Conservation (phyloP, 2,888 invertebrate species). For the Agapetus fuscipes region DNA sequence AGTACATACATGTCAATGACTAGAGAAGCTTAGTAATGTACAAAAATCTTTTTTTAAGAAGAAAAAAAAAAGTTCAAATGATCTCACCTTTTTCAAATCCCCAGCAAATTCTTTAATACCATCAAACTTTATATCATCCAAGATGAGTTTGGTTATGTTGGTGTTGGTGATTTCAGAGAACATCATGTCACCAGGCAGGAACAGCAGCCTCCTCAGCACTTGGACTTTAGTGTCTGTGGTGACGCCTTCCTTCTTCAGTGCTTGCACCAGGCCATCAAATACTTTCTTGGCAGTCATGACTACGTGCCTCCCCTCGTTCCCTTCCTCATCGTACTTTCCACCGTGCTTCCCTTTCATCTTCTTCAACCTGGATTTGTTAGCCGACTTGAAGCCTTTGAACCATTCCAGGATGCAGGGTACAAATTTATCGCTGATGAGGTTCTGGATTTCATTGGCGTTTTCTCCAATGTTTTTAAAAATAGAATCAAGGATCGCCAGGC, state of each 20-base stretch:
- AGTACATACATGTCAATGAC: no score
- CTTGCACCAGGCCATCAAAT: conserved; percentile 40
- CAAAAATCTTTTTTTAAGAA: no score
- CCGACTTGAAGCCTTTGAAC: conserved; percentile 49
- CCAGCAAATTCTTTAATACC: conserved; percentile 55
- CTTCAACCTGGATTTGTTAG: conserved; percentile 41
- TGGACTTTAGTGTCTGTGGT: conserved; percentile 44
- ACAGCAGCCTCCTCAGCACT: conserved; percentile 52
- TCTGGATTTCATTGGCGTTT: conserved; percentile 40
- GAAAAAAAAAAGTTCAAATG: no score
- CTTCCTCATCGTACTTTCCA: conserved; percentile 29
- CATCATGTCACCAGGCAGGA: conserved; percentile 61
- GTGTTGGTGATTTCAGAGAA: conserved; percentile 63
- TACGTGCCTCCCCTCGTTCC: conserved; percentile 43
- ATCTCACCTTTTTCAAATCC: conserved; percentile 52
- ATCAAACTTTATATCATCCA: conserved; percentile 46
- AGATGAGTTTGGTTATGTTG: conserved; percentile 52
- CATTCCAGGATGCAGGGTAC: conserved; percentile 53
- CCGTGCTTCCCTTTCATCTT: conserved; percentile 9
- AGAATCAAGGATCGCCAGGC: conserved; percentile 48
- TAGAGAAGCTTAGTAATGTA: no score
- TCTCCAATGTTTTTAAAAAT: conserved; percentile 43
- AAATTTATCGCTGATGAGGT: conserved; percentile 54
- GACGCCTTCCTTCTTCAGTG: conserved; percentile 40
- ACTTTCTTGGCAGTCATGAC: conserved; percentile 47